phyloP scores from a whole-genome alignment of 1,140 invertebrate species.

The Listronotus oregonensis region DNA sequence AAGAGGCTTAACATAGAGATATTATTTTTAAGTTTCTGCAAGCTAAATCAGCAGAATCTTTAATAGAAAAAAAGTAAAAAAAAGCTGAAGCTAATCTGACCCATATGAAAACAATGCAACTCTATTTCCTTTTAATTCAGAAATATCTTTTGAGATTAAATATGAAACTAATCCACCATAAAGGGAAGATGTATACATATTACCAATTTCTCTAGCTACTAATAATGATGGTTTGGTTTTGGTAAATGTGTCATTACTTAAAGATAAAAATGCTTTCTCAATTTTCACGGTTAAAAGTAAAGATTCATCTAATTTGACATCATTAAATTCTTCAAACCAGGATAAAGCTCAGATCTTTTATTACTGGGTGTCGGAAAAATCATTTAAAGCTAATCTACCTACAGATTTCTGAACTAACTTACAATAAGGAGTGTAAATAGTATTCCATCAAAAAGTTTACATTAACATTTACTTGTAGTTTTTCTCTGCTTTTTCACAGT shows the following conservation, averaged over 20 bases:
- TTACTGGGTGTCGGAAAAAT: constrained; percentile 67
- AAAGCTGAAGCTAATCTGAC: constrained; percentile 92
- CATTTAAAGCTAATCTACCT: constrained; percentile 85
- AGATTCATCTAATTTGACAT: constrained; percentile 77
- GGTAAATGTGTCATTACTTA: constrained; percentile 75
- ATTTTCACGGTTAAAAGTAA: constrained; percentile 92
- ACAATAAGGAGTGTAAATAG: constrained; percentile 96
- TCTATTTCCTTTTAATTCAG: constrained; percentile 76
- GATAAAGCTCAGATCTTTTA: constrained; percentile 61
- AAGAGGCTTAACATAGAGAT: constrained; percentile 74
- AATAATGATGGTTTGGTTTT: constrained; percentile 90
- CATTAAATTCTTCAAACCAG: constrained; percentile 70
- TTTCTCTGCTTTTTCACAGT: constrained; percentile 74
- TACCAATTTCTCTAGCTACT: constrained; percentile 91
- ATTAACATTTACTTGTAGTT: constrained; percentile 56
- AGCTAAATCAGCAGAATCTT: constrained; percentile 58
- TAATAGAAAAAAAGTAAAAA: constrained; percentile 86
- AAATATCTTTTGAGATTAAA: constrained; percentile 70
- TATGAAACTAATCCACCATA: constrained; percentile 92
- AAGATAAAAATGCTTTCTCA: constrained; percentile 83
- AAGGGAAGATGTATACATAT: constrained; percentile 98
- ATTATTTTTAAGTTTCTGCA: constrained; percentile 70
- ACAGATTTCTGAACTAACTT: constrained; percentile 98
- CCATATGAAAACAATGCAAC: constrained; percentile 97
- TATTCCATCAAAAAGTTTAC: constrained; percentile 81